Evolutionary conservation across 2,113 vertebrate genomes (phyloP), one percentile per base, ranked within the genome.

Genomic region (Epinephelus fuscoguttatus): DNA sequence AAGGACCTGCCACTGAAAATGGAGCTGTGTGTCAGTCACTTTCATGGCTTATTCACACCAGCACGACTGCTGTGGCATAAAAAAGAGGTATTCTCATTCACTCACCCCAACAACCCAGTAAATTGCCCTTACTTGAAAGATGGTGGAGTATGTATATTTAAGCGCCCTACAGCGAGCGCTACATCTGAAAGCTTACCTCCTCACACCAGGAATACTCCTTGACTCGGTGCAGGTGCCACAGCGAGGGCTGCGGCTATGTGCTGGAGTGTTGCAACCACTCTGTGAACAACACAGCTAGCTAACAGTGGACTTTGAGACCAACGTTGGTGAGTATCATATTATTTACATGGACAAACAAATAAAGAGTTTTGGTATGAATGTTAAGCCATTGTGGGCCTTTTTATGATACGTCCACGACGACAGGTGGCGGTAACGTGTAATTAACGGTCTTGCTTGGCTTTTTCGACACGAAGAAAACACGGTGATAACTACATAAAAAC

Each of bases 1-100:
- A 94, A 93, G 93, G 91, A 93, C 79, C 92, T 94, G 94, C 92
- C 93, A 93, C 27, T 86, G 92, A 88, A 90, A 92, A 94, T 94
- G 89, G 87, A 92, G 88, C 90, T 81, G 89, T 42, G 21, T 82
- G 94, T 95, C 94, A 95, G 69, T 94, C 93, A 94, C 92, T 87
- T 93, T 93, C 92, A 92, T 89, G 90, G 92, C 89, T 94, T 91
- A 92, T 90, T 92, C 91, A 90, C 93, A 86, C 73, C 25, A 61
- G 87, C 81, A 85, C 82, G 72, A 76, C 81, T 68, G 72, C 91
- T 86, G 67, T 68, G 76, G 84, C 81, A 90, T 85, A 84, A 74
- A 69, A 81, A 62, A 81, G 49, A 84, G 74, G 85, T 75, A 68
- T 91, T 91, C 88, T 89, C 73, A 76, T 88, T 89, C 89, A 84